Conservation (phyloP, 1,140 invertebrate genomes). For the Cephus cinctus region DNA sequence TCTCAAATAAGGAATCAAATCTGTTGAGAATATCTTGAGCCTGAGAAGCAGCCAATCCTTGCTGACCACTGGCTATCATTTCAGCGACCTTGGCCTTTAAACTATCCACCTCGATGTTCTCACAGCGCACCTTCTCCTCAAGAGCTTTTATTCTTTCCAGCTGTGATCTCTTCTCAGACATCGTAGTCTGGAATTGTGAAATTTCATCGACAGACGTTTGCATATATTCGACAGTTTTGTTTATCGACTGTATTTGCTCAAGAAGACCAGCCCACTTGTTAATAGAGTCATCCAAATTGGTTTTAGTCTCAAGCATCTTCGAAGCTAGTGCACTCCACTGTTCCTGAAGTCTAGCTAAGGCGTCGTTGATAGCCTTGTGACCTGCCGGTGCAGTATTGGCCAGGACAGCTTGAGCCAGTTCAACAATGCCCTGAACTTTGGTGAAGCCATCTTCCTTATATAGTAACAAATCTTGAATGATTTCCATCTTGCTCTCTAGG, state of each 20-base stretch:
- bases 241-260: constrained; percentile 82
- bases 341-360: constrained; percentile 80
- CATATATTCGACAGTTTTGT: constrained; percentile 79
- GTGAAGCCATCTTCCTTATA: constrained; percentile 90
- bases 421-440: constrained; percentile 82
- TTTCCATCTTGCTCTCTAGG: constrained; percentile 79
- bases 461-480: constrained; percentile 81
- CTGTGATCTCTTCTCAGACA: constrained; percentile 82
- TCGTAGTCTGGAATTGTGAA: constrained; percentile 72
- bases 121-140: constrained; percentile 86
- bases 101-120: constrained; percentile 89
- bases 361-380: constrained; percentile 82
- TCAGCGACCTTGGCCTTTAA: constrained; percentile 84
- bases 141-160: constrained; percentile 81
- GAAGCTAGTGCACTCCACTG: constrained; percentile 85
- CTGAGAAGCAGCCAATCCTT: constrained; percentile 77
- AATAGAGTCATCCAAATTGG: constrained; percentile 84
- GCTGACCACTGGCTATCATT: constrained; percentile 81
- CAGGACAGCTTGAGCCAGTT: constrained; percentile 87
- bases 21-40: constrained; percentile 80
- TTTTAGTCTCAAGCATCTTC: constrained; percentile 87
- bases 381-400: constrained; percentile 88
- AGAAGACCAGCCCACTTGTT: constrained; percentile 87
- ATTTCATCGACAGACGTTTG: constrained; percentile 72
- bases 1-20: constrained; percentile 56